Percentiles rank a stretch among this genome's conserved stretches.
Evolutionary conservation across 2,888 invertebrate genomes (phyloP).

Genomic region (Volucella zonaria): DNA sequence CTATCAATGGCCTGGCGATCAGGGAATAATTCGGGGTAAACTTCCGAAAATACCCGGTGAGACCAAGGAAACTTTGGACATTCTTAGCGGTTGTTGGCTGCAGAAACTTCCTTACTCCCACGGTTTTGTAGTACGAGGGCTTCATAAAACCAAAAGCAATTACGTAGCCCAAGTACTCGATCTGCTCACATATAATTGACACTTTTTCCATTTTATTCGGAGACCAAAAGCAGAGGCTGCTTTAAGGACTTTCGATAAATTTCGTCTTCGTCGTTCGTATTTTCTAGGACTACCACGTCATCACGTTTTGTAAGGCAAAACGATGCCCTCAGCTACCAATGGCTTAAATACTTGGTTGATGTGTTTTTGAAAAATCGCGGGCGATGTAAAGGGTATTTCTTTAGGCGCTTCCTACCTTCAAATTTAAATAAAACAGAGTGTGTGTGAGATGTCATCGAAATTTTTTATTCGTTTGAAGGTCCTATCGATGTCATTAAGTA

Average conservation of each 20-base stretch:
- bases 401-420: no score
- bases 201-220: no score
- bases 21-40: constrained; percentile 4
- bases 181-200: constrained; percentile 16
- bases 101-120: constrained; percentile 28
- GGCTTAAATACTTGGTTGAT: no score
- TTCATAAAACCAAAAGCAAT: constrained; percentile 34
- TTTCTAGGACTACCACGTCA: background rate
- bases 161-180: no score
- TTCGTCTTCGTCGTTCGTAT: background rate
- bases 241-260: constrained; percentile 25
- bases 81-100: constrained; percentile 1
- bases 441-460: no score
- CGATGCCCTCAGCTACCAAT: background rate
- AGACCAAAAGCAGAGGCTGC: no score
- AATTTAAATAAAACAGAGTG: no score
- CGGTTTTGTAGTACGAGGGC: constrained; percentile 30
- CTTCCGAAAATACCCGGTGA: constrained; percentile 32
- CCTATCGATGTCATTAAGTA: no score
- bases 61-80: constrained; percentile 1
- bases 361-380: no score
- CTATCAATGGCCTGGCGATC: background rate
- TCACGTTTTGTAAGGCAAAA: background rate
- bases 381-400: no score
- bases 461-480: no score